These are phyloP conservation scores for Tenthredo notha DNA, from an alignment of 2,888 invertebrate genomes.

Conservation along the genomic window DNA sequence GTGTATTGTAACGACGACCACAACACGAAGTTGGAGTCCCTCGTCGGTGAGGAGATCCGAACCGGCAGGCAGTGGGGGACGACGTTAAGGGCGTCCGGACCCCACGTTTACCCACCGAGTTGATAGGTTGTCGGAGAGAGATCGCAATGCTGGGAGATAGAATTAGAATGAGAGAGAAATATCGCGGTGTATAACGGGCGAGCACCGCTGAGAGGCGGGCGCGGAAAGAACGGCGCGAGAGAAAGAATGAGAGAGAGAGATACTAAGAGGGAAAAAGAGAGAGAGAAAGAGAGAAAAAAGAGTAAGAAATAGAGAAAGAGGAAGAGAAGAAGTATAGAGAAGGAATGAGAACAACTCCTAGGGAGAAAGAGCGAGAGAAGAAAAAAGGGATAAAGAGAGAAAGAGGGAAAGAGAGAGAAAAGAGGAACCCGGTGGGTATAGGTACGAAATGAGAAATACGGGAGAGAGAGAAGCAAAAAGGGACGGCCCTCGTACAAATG, in stretches of 20 bases:
- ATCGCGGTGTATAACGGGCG: constrained; percentile 58
- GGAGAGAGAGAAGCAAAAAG: constrained; percentile 49
- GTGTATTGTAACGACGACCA: constrained; percentile 73
- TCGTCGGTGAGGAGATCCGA: constrained; percentile 74
- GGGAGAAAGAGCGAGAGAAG: constrained; percentile 53
- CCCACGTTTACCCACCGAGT: constrained; percentile 77
- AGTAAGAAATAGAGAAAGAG: constrained; percentile 57
- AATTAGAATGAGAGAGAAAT: constrained; percentile 74
- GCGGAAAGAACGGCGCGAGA: constrained; percentile 52
- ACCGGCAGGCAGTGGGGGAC: constrained; percentile 64
- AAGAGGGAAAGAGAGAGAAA: constrained; percentile 55
- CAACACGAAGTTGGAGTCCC: constrained; percentile 72
- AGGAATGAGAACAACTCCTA: constrained; percentile 51
- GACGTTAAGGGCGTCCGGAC: constrained; percentile 68
- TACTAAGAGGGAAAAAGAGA: constrained; percentile 53
- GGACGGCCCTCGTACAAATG: constrained; percentile 59
- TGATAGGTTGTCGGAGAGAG: constrained; percentile 74
- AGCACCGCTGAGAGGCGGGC: constrained; percentile 55
- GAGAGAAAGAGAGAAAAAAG: constrained; percentile 49
- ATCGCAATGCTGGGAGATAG: constrained; percentile 68
- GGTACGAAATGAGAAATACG: constrained; percentile 53
- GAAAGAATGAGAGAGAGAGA: constrained; percentile 53
- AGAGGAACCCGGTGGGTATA: constrained; percentile 54
- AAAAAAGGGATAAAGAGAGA: constrained; percentile 53
- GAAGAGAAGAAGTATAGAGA: constrained; percentile 54